Evolutionary conservation across 2,797 vertebrate genomes (phyloP).

Genomic region (Champsocephalus gunnari): DNA sequence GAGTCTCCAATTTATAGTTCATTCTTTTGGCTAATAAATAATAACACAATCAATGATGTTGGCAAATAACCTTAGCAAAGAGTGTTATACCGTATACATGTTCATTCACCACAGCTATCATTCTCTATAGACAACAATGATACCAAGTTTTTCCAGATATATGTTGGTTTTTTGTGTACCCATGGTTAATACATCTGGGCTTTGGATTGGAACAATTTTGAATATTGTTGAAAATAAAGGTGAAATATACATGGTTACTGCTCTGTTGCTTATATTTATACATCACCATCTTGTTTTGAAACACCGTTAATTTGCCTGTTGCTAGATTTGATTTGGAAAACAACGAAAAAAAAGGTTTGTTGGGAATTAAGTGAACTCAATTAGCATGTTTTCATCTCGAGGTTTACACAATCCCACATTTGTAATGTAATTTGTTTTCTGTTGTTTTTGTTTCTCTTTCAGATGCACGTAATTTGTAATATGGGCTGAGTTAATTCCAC

Average conservation of each 20-base stretch:
- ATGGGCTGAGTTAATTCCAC: not conserved
- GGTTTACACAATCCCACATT: slow-evolving; percentile 49
- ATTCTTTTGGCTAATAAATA: no score
- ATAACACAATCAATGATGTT: no score
- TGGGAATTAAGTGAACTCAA: slow-evolving; percentile 42
- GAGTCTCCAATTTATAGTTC: no score
- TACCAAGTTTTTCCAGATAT: no score
- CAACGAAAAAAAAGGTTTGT: not conserved
- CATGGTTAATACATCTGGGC: not conserved
- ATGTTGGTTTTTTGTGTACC: not conserved
- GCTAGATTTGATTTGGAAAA: slow-evolving; percentile 4
- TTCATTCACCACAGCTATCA: not conserved
- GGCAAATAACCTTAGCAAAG: no score
- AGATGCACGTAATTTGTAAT: slow-evolving; percentile 18
- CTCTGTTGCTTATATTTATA: not conserved
- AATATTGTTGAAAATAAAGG: not conserved
- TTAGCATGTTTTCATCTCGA: slow-evolving; percentile 49
- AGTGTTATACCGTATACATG: not conserved
- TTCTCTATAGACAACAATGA: not conserved
- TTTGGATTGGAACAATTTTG: not conserved
- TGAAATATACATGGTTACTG: not conserved
- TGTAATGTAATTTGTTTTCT: slow-evolving; percentile 35
- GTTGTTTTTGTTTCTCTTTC: slow-evolving; percentile 4
- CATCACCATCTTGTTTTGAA: slow-evolving; percentile 4
- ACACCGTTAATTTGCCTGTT: not conserved